Percentiles rank a stretch among this genome's conserved stretches.
Evolutionary conservation across 35 echinoderm and acorn worm genomes (phyloP).

Genomic region (Lytechinus pictus): DNA sequence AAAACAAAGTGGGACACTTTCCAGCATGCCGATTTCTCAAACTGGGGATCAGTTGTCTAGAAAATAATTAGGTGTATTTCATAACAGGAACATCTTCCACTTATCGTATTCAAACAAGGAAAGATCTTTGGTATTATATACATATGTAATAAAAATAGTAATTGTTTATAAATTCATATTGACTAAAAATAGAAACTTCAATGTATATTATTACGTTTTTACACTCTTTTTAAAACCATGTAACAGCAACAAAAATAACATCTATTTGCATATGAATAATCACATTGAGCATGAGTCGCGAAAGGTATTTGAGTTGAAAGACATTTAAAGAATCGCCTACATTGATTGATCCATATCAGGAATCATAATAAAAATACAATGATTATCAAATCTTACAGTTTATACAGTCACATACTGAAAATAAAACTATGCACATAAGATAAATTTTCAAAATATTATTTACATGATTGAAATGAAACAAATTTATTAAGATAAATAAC

Average conservation of each 20-base stretch:
- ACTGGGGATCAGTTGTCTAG: background rate
- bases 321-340: background rate
- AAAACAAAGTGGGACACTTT: background rate
- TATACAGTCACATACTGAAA: background rate
- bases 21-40: background rate
- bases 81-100: background rate
- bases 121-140: slow-evolving; percentile 14
- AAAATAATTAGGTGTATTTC: background rate
- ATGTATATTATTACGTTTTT: background rate
- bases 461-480: background rate
- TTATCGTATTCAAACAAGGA: background rate
- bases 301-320: background rate
- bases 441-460: background rate
- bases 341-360: background rate
- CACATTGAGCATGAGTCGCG: background rate
- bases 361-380: background rate
- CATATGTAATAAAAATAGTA: background rate
- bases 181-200: background rate
- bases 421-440: background rate
- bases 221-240: background rate
- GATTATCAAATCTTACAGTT: background rate
- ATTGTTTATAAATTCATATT: background rate
- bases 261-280: slow-evolving; percentile 7
- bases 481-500: background rate
- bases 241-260: background rate